Conservation (phyloP, 2,113 vertebrate genomes). For the Cebidichthys violaceus region DNA sequence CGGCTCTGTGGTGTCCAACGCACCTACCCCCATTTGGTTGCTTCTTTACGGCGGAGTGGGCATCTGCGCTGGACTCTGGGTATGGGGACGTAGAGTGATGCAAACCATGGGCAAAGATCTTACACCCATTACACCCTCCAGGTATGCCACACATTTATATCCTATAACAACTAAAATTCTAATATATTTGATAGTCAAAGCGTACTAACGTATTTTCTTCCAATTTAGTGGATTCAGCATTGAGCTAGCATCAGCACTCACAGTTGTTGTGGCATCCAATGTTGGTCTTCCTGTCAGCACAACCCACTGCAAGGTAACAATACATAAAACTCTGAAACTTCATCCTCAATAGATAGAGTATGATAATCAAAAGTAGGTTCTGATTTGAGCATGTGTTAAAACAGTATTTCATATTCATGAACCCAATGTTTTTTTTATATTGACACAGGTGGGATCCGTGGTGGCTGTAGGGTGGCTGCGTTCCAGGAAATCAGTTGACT, state of each 20-base stretch:
- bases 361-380: neutral
- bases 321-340: neutral
- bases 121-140: constrained; percentile 97
- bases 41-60: constrained; percentile 93
- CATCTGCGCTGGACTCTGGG: constrained; percentile 94
- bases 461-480: constrained; percentile 97
- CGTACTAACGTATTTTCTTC: neutral
- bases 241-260: constrained; percentile 93
- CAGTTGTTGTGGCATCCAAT: constrained; percentile 94
- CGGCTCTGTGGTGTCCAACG: constrained; percentile 82
- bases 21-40: constrained; percentile 92
- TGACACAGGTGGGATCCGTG: constrained; percentile 92
- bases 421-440: neutral
- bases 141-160: constrained; percentile 77
- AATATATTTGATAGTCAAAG: neutral
- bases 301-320: constrained; percentile 94
- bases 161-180: neutral
- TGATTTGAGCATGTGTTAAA: neutral
- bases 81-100: constrained; percentile 97
- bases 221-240: constrained; percentile 95
- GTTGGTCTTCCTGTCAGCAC: constrained; percentile 97
- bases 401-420: neutral
- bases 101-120: constrained; percentile 98
- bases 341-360: neutral
- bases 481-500: constrained; percentile 95